These are phyloP conservation scores for Chrysomallon squamiferum DNA, from an alignment of 1,140 invertebrate species.

Conservation along the genomic window DNA sequence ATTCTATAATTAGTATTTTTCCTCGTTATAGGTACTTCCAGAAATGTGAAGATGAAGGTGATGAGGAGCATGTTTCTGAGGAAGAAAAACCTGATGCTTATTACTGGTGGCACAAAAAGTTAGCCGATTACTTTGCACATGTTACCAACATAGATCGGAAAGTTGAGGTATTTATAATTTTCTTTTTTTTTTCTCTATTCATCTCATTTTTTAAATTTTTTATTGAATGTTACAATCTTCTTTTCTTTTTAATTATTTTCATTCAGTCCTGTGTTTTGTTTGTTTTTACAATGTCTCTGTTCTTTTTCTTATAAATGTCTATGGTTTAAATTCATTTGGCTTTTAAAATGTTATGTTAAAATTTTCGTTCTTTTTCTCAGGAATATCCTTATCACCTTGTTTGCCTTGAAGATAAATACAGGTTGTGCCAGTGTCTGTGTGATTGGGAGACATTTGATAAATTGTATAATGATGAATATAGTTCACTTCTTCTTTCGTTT, in stretches of 20 bases:
- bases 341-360: too few relatives aligned
- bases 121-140: constrained; percentile 52
- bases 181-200: constrained; percentile 8
- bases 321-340: too few relatives aligned
- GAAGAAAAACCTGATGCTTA: constrained; percentile 44
- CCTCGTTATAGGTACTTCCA: constrained; percentile 52
- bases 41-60: constrained; percentile 19
- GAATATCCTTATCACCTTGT: constrained; percentile 58
- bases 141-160: constrained; percentile 43
- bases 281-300: too few relatives aligned
- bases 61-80: not conserved
- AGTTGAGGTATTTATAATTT: constrained; percentile 40
- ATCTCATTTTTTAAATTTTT: too few relatives aligned
- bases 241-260: too few relatives aligned
- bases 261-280: too few relatives aligned
- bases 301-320: too few relatives aligned
- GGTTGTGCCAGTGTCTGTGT: constrained; percentile 48
- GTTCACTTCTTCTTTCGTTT: constrained; percentile 52
- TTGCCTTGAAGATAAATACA: constrained; percentile 50
- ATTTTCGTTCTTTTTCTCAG: constrained; percentile 27
- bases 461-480: constrained; percentile 60
- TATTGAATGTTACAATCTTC: too few relatives aligned
- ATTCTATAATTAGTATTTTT: too few relatives aligned
- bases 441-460: constrained; percentile 59
- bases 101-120: constrained; percentile 59